Percentiles rank a stretch among this genome's conserved stretches.
phyloP scores from a whole-genome alignment of 1,140 invertebrate genomes.

The Aethina tumida region DNA sequence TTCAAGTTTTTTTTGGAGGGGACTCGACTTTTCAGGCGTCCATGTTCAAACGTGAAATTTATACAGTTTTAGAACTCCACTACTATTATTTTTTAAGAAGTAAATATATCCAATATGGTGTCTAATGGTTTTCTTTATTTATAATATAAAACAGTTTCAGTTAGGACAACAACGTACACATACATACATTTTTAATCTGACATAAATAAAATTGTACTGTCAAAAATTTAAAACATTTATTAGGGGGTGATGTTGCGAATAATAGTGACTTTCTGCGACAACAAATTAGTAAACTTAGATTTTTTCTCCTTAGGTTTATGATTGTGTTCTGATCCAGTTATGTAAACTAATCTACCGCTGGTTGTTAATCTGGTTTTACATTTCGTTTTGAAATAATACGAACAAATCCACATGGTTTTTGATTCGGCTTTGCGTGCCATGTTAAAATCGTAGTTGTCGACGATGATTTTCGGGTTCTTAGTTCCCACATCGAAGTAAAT shows the following conservation, averaged over 20 bases:
- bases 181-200: no score
- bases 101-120: no score
- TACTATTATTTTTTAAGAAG: no score
- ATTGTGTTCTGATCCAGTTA: constrained; percentile 18
- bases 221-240: no score
- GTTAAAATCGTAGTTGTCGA: constrained; percentile 19
- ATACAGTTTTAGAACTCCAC: no score
- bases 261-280: constrained; percentile 19
- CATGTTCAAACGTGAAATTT: no score
- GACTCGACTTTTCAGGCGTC: neutral
- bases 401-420: constrained; percentile 24
- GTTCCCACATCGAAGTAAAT: constrained; percentile 20
- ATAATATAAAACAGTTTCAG: no score
- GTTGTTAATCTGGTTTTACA: constrained; percentile 18
- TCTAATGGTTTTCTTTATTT: no score
- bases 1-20: neutral
- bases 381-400: constrained; percentile 22
- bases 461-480: constrained; percentile 20
- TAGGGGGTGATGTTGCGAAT: no score
- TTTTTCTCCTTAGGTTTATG: constrained; percentile 15
- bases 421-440: constrained; percentile 12
- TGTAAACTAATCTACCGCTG: constrained; percentile 14
- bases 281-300: constrained; percentile 14
- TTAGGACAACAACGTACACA: no score
- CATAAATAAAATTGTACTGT: no score